These are phyloP conservation scores for Yponomeuta sedellus DNA, from an alignment of 2,888 invertebrate species.

Conservation along the genomic window DNA sequence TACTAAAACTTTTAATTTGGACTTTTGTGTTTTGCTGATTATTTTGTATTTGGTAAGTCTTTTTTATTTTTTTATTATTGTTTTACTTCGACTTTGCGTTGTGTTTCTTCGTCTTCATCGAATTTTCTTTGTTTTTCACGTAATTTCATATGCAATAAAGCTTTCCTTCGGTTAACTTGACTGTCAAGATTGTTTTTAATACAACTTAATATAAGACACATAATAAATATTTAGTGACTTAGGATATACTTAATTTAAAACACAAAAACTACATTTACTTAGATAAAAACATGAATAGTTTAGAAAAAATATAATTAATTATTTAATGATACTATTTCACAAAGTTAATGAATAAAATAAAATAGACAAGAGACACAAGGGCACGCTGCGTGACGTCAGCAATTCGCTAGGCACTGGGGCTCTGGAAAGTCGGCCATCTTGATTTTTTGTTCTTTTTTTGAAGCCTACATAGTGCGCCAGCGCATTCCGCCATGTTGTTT, in stretches of 20 bases:
- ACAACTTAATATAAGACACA: too few relatives aligned
- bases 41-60: slow-evolving; percentile 60
- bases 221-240: not conserved
- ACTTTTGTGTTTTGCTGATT: slow-evolving; percentile 58
- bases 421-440: slow-evolving; percentile 73
- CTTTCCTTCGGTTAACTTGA: too few relatives aligned
- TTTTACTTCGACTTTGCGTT: slow-evolving; percentile 21
- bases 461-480: slow-evolving; percentile 68
- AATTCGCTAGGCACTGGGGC: slow-evolving; percentile 58
- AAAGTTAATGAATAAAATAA: not conserved
- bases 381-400: slow-evolving; percentile 74
- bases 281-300: too few relatives aligned
- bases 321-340: not conserved
- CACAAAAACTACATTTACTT: not conserved
- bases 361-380: slow-evolving; percentile 37
- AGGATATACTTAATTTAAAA: not conserved
- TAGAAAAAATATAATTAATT: too few relatives aligned
- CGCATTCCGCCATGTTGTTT: slow-evolving; percentile 36
- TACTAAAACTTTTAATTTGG: slow-evolving; percentile 51
- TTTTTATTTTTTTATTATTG: slow-evolving; percentile 34
- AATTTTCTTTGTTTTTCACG: slow-evolving; percentile 11
- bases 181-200: not conserved
- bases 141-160: not conserved
- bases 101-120: slow-evolving; percentile 24
- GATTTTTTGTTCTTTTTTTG: slow-evolving; percentile 65